Evolutionary conservation across 2,888 invertebrate genomes (phyloP), one percentile per base, ranked within the genome.

Genomic region (Macroteleia sp.): DNA sequence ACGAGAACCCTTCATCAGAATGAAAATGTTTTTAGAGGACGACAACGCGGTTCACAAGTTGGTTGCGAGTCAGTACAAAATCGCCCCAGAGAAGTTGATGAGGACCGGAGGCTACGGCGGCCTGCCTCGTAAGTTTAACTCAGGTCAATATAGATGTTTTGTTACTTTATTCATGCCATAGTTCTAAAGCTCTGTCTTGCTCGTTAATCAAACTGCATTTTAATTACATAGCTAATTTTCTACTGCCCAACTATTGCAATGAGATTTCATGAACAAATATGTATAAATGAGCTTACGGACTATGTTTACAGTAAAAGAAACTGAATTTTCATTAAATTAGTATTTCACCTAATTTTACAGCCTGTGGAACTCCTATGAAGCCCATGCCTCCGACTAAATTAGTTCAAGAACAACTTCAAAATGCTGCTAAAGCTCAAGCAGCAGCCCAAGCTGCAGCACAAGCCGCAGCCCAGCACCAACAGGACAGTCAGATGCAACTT

Each of bases 21-120:
- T 99, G 98, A 97, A 98, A 92, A 97, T 98, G 96, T 99, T 99
- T 92, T 93, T 99, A 82, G 98, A 98, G 92, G 98, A 98, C 87
- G 97, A 98, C 83, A 97, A 97, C 87, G 98, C 98, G 9, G 97
- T 98, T 1, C 98, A 98, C 92, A 98, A 98, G 89, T 92, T 98
- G 82, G 98, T 98, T 19, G 98, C 99, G 79, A 98, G 97, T 80
- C 99, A 99, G 92, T 99, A 99, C 92, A 98, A 98, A 93, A 98
- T 99, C 74, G 98, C 98, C 0, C 98, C 98, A 6, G 99, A 99
- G 92, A 98, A 98, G 92, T 93, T 98, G 69, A 98, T 98, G 98
- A 94, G 98, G 91, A 98, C 98, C 52, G 97, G 97, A 87, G 97
- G 97, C 92, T 97, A 97, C 92, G 97, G 97, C 91, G 96, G 96